Conservation (phyloP, 2,113 vertebrate genomes). For the Lagopus leucura region DNA sequence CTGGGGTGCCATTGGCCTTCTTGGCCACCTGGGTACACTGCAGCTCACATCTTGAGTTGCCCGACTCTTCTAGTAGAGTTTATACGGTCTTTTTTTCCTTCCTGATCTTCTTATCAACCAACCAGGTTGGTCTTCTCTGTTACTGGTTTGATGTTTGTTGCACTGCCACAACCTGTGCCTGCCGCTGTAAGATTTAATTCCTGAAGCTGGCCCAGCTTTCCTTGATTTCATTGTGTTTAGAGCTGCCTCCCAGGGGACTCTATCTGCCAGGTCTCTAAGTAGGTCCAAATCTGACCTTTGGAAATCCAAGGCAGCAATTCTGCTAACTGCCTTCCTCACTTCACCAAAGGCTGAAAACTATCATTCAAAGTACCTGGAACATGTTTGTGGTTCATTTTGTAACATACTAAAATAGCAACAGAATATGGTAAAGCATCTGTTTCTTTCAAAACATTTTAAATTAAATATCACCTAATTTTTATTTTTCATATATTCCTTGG, state of each 20-base stretch:
- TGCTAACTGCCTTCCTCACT: neutral
- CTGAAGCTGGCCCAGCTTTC: neutral
- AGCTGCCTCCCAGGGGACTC: neutral
- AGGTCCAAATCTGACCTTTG: neutral
- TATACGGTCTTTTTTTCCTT: neutral
- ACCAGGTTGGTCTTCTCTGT: neutral
- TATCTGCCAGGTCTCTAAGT: neutral
- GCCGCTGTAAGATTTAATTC: neutral
- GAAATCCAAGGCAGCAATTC: neutral
- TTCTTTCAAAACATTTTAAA: neutral
- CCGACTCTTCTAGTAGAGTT: neutral
- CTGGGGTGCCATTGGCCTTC: neutral
- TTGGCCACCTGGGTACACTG: neutral
- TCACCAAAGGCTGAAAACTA: neutral
- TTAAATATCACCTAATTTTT: neutral
- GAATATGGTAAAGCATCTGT: neutral
- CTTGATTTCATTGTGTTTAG: neutral
- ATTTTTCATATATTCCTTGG: neutral
- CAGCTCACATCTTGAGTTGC: neutral
- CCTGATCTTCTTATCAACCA: neutral
- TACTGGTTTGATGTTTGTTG: too few relatives aligned
- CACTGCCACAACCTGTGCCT: neutral
- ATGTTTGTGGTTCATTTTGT: neutral
- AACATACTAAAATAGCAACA: neutral
- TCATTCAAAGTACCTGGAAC: neutral